phyloP scores from a whole-genome alignment of 2,888 invertebrate genomes.

The Agriopis aurantiaria region DNA sequence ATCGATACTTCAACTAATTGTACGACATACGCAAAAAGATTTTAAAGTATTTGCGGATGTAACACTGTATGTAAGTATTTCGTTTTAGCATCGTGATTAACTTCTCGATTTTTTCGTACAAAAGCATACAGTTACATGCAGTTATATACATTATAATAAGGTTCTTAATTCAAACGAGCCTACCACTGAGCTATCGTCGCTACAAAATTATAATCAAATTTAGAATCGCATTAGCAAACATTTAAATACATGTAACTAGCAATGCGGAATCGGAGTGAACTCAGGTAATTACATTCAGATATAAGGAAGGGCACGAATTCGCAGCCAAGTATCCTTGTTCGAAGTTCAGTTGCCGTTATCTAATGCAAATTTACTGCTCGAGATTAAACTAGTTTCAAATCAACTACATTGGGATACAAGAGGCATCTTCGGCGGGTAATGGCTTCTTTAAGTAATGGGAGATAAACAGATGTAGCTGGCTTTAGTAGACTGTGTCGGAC shows the following conservation, averaged over 20 bases:
- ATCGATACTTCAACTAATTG: conserved; percentile 39
- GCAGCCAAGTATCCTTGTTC: conserved; percentile 71
- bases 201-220: conserved; percentile 14
- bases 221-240: conserved; percentile 31
- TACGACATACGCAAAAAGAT: background rate
- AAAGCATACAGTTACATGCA: too few relatives aligned
- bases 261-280: conserved; percentile 58
- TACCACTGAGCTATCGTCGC: too few relatives aligned
- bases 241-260: conserved; percentile 34
- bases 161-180: too few relatives aligned
- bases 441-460: conserved; percentile 70
- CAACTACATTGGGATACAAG: conserved; percentile 60
- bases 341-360: conserved; percentile 72
- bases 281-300: conserved; percentile 65
- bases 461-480: conserved; percentile 65
- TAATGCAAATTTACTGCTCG: conserved; percentile 75
- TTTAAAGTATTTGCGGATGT: background rate
- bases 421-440: conserved; percentile 70
- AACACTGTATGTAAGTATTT: background rate
- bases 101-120: background rate
- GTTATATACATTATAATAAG: too few relatives aligned
- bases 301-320: conserved; percentile 70
- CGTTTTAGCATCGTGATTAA: background rate
- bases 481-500: conserved; percentile 27
- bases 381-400: conserved; percentile 67